Evolutionary conservation across 1,140 invertebrate species (phyloP), one percentile per base, ranked within the genome.

Genomic region (Centruroides sculpturatus): DNA sequence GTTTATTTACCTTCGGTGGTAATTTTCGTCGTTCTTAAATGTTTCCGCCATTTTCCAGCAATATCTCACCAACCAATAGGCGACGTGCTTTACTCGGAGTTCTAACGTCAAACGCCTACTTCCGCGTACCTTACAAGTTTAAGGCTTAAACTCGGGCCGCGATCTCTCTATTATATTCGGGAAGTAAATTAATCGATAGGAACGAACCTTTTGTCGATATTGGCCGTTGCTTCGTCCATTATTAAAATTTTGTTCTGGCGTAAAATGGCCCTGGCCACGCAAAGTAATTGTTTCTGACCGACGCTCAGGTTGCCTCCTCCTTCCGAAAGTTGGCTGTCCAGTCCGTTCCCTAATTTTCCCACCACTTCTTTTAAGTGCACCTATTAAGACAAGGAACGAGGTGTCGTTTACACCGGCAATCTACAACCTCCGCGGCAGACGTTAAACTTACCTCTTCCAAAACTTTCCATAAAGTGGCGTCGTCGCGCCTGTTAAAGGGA

Each of bases 291-390:
- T 49, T 86, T 74, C 75, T 91, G 87, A 0, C 88, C 88, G 59
- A 89, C 84, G 63, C 84, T 87, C 68, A 89, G 85, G 72, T 89
- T 89, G 35, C 76, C 74, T 10, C 87, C 87, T 34, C 85, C 84
- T 71, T 89, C 86, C 3, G 81, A 79, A 64, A 89, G 81, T 69
- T 80, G 80, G 35, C 80, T 81, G 64, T 82, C 79, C 34, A 89
- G 72, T 1, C 84, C 85, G 53, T 78, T 78, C 6, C 79, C 73
- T 56, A 85, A 67, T 55, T 86, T 82, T 52, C 74, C 69, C 11
- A 85, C 77, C 2, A 78, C 77, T 47, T 84, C 78, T 67, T 85
- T 87, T 13, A 89, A 66, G 69, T 87, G 83, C 12, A 85, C 81
- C 77, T 82, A 23, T 23, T 23, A 23, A 23, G 23, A 23, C 23